phyloP scores from a whole-genome alignment of 2,113 vertebrate genomes.

The Tringa solitaria region DNA sequence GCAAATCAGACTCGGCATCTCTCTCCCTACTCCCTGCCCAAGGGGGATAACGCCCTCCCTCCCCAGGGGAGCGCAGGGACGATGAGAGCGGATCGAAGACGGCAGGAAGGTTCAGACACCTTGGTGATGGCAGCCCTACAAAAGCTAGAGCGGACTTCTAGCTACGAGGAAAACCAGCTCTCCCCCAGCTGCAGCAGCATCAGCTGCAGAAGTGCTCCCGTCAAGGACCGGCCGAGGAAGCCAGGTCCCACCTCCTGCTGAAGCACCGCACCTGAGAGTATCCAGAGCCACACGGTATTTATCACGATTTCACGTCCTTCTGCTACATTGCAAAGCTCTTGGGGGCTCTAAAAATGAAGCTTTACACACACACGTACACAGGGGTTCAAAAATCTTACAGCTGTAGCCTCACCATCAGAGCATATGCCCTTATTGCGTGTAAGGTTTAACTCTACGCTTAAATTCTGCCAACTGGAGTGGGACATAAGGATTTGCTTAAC shows the following conservation, averaged over 20 bases:
- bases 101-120: neutral
- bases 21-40: neutral
- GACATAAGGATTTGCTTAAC: neutral
- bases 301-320: neutral
- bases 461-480: neutral
- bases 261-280: neutral
- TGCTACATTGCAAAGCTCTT: neutral
- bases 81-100: accelerated
- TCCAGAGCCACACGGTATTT: neutral
- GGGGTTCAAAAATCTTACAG: neutral
- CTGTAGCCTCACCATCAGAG: neutral
- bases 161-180: neutral
- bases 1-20: neutral
- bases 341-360: neutral
- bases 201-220: neutral
- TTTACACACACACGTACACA: neutral
- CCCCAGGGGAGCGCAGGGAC: neutral
- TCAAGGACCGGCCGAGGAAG: neutral
- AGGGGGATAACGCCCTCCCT: neutral
- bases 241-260: neutral
- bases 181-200: neutral
- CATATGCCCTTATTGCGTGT: neutral
- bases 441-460: neutral
- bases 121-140: neutral
- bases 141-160: neutral